Conservation (phyloP, 2,113 vertebrate species). For the Zosterops japonicus region DNA sequence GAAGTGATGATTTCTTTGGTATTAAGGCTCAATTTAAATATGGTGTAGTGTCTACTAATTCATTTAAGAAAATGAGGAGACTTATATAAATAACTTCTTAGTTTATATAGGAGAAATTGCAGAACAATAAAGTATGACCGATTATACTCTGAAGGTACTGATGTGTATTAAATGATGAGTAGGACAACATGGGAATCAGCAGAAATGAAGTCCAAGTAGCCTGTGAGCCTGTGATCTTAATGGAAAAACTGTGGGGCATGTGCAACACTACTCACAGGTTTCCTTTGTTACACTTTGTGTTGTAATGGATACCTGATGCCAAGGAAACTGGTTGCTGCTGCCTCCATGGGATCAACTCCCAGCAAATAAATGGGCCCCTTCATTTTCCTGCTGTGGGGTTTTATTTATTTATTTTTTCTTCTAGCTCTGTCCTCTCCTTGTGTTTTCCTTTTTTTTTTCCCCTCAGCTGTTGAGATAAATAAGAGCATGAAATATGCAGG, state of each 20-base stretch:
- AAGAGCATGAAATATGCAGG: background rate
- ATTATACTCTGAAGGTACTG: background rate
- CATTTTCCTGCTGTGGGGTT: background rate
- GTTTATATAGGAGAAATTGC: background rate
- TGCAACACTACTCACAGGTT: background rate
- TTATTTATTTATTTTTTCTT: background rate
- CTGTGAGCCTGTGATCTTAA: background rate
- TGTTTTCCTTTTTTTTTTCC: background rate
- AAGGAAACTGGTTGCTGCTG: background rate
- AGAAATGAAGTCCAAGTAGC: background rate
- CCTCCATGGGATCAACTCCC: background rate
- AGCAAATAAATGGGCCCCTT: background rate
- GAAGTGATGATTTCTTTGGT: background rate
- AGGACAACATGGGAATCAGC: background rate
- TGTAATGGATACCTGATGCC: background rate
- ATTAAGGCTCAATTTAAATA: background rate
- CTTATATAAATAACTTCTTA: background rate
- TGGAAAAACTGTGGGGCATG: background rate
- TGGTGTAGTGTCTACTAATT: background rate
- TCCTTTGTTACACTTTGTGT: background rate
- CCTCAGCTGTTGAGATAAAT: background rate
- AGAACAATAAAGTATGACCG: background rate
- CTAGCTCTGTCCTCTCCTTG: fast-evolving
- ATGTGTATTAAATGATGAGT: background rate
- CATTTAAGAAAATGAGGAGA: background rate